Base-by-base conservation (phyloP, 2,113 vertebrate species). In the Marcusenius ussheri region DNA sequence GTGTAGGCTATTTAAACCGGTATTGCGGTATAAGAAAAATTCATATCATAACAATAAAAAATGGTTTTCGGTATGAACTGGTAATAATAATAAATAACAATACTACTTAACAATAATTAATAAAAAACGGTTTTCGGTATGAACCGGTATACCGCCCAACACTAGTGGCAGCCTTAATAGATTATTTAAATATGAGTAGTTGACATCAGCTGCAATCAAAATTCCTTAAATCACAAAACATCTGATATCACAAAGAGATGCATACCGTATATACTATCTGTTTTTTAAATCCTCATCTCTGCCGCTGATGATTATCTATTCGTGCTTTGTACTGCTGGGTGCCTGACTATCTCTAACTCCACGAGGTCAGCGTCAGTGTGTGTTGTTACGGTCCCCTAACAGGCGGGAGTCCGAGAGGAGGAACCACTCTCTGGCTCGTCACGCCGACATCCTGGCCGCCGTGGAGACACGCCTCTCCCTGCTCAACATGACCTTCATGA, bases 401-500 rank as follows among this genome's bases (percentile, higher is more conserved):
- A 99, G 98, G 91, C 96, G 98, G 46, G 98, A 99, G 91, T 99
- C 98, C 0, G 98, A 99, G 92, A 96, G 98, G 88, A 98, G 98
- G 91, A 99, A 99, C 92, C 98, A 99, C 91, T 99, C 98, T 0
- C 93, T 99, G 93, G 98, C 98, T 86, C 98, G 98, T 50, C 98
- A 99, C 9, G 98, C 98, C 49, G 98, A 99, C 90, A 99, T 99
- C 92, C 96, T 99, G 56, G 98, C 98, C 89, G 98, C 98, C 2
- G 98, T 99, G 91, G 98, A 99, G 94, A 99, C 98, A 0, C 97
- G 98, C 27, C 97, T 99, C 0, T 99, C 98, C 8, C 95, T 99
- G 88, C 96, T 99, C 93, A 99, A 99, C 93, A 99, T 99, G 98
- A 99, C 98, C 91, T 99, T 99, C 95, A 99, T 99, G 98, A 99